Percentiles rank a stretch among this genome's conserved stretches.
These are phyloP conservation scores for Agriotes lineatus DNA, from an alignment of 2,888 invertebrate genomes.

Conservation along the genomic window DNA sequence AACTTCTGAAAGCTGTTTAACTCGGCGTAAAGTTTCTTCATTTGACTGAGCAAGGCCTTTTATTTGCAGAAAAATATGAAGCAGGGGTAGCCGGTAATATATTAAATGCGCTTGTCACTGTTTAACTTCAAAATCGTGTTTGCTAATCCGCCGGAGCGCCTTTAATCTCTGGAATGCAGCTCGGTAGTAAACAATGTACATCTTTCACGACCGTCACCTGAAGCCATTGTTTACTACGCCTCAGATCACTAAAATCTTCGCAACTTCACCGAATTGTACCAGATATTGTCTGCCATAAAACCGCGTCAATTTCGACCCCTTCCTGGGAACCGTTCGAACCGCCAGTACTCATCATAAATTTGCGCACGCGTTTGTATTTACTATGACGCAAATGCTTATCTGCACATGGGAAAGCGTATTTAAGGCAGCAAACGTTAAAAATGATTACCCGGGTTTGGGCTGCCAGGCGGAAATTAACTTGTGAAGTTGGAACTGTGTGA, in stretches of 20 bases:
- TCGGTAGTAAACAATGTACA: neutral
- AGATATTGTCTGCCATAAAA: neutral
- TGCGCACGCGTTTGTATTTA: too few species aligned
- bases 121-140: neutral
- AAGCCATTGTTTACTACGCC: neutral
- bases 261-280: neutral
- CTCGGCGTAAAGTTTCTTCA: too few species aligned
- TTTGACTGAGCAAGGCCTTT: neutral
- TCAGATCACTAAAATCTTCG: neutral
- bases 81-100: neutral
- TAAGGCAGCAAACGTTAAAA: too few species aligned
- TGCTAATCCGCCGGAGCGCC: neutral
- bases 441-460: too few species aligned
- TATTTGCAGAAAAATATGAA: neutral
- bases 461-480: too few species aligned
- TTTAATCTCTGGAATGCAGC: neutral
- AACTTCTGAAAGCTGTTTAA: too few species aligned
- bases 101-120: neutral
- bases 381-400: too few species aligned
- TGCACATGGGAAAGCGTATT: too few species aligned
- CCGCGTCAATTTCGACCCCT: neutral
- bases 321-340: too few species aligned
- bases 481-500: too few species aligned
- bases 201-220: slow-evolving; percentile 4
- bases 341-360: too few species aligned